These are phyloP conservation scores for Dolichotis patagonum DNA, from an alignment of 2,113 vertebrate species.

Conservation along the genomic window DNA sequence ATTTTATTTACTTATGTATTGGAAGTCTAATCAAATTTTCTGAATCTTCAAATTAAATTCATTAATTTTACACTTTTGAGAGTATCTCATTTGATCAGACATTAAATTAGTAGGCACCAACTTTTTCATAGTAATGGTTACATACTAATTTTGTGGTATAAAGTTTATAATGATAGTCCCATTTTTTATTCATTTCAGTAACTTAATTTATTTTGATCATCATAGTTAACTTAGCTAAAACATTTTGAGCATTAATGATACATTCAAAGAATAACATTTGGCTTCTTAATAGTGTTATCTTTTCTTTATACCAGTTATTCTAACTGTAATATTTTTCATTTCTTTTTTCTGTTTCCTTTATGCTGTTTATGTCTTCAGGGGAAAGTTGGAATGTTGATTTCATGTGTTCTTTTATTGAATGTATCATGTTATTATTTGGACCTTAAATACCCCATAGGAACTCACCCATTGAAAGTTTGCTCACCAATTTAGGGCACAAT, in stretches of 20 bases:
- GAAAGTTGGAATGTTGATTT: neutral
- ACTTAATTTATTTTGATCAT: neutral
- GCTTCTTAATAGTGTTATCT: neutral
- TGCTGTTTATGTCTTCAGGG: neutral
- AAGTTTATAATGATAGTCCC: neutral
- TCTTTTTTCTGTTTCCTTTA: neutral
- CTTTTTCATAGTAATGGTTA: neutral
- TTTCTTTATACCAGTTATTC: neutral
- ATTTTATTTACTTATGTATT: neutral
- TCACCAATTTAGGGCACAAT: neutral
- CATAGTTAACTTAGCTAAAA: neutral
- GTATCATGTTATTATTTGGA: neutral
- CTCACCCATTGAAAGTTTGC: neutral
- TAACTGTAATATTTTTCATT: neutral
- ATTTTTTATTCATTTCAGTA: neutral
- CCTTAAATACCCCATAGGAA: neutral
- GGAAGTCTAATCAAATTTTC: neutral
- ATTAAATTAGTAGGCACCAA: neutral
- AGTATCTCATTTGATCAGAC: neutral
- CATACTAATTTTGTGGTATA: neutral
- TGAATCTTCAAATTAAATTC: neutral
- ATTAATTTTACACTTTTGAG: neutral
- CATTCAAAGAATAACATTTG: neutral
- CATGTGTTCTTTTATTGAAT: neutral
- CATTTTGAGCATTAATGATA: neutral